Evolutionary conservation across 2,113 vertebrate genomes (phyloP).

Genomic region (Eulemur macaco): DNA sequence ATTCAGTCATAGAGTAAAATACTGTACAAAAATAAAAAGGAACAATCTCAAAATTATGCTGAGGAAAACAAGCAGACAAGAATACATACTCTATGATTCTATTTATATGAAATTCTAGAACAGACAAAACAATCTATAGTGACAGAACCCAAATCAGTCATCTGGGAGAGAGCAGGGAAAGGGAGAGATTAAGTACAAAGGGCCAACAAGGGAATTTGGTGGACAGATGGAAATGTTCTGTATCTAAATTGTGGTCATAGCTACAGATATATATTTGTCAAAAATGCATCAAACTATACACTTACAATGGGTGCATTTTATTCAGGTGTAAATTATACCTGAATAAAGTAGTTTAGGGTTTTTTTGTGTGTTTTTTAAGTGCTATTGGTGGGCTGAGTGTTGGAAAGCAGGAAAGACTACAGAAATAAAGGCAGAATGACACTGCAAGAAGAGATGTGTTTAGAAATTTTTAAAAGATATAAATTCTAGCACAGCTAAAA

Average conservation of each 20-base stretch:
- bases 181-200: not conserved
- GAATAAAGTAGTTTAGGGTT: not conserved
- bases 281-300: slow-evolving; percentile 23
- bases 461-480: not conserved
- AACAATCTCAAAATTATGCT: not conserved
- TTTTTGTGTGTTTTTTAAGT: not conserved
- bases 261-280: not conserved
- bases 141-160: not conserved
- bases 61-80: not conserved
- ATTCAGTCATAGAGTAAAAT: not conserved
- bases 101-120: not conserved
- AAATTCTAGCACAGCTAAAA: slow-evolving; percentile 36
- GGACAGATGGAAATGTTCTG: not conserved
- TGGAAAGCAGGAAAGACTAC: not conserved
- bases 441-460: not conserved
- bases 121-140: not conserved
- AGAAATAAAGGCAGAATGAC: not conserved
- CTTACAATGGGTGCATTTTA: slow-evolving; percentile 13
- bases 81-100: not conserved
- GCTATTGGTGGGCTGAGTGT: not conserved
- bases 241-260: not conserved
- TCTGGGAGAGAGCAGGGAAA: not conserved
- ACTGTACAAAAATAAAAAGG: not conserved
- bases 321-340: not conserved
- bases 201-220: not conserved